Evolutionary conservation across 2,888 invertebrate species (phyloP), one percentile per base, ranked within the genome.

Genomic region (Ichneumon xanthorius): DNA sequence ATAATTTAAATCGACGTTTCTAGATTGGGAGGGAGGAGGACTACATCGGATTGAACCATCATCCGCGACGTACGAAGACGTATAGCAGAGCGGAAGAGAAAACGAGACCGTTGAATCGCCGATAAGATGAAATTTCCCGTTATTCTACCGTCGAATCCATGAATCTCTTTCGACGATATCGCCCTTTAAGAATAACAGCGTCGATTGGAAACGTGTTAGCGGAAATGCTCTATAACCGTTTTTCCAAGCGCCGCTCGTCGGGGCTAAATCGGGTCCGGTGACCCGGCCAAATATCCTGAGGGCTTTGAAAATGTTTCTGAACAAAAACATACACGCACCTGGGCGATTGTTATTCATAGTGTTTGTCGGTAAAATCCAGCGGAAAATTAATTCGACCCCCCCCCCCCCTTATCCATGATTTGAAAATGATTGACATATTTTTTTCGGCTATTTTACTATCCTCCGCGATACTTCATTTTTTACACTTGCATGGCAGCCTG

Each of bases 1-100:
- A 79, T 73, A 79, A 83, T 79, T 78, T 83, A 61, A 79, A 83
- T 83, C 61, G 50, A 14, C 30, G 0, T 40, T 40, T 40, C 11
- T 22, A 6, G 14, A 22, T n/a, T 4, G 16, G 16, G 37, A 19
- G 4, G 61, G 14, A 4, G 61, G 30, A 3, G 4, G 26, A 26
- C 40, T 58, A 55, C 37, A 58, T 16, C 14, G 40, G 16, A n/a
- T 33, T 55, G 26, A n/a, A 16, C 6, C 26, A 26, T 73, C 6
- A 45, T 58, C 14, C 16, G 22, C 40, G 19, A 26, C 22, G 37
- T 16, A 9, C 16, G 14, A 26, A 26, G 61, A 40, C 58, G 16
- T 63, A 45, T 58, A 55, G 22, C 7, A 50, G 37, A n/a, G 67
- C 26, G 65, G 30, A 50, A 63, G 45, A 53, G 79, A 61, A 63